These are phyloP conservation scores for Chymomyza amoena DNA, from an alignment of 2,888 invertebrate genomes.

Conservation along the genomic window DNA sequence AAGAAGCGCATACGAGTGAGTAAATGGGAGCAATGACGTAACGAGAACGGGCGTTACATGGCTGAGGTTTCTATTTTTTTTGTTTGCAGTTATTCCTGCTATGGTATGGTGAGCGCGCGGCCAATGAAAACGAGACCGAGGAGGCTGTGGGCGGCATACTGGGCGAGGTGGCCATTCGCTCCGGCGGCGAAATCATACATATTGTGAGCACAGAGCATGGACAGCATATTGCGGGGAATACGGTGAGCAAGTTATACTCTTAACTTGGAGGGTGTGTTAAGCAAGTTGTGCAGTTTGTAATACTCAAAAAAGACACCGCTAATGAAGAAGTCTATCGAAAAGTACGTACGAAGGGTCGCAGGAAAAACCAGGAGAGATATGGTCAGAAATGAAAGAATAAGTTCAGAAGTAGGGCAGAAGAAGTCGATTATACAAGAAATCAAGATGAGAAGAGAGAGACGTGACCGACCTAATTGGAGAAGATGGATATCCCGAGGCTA, in stretches of 20 bases:
- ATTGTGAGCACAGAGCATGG: constrained; percentile 76
- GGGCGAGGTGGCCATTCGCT: constrained; percentile 78
- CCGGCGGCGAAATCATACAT: constrained; percentile 79
- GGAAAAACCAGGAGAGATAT: too few species aligned
- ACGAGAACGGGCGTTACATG: background rate
- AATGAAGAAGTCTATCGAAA: too few species aligned
- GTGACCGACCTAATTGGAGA: too few species aligned
- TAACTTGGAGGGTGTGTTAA: background rate
- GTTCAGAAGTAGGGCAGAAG: too few species aligned
- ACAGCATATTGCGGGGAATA: constrained; percentile 75
- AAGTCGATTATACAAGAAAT: too few species aligned
- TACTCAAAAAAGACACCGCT: too few species aligned
- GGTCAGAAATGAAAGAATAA: too few species aligned
- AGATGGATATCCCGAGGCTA: too few species aligned
- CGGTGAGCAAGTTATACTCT: constrained; percentile 62
- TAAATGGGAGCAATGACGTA: constrained; percentile 8
- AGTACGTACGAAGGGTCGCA: too few species aligned
- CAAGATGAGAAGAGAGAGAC: too few species aligned
- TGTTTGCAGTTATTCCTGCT: constrained; percentile 78
- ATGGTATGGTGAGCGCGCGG: constrained; percentile 79
- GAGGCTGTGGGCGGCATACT: constrained; percentile 78
- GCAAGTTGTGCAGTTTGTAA: background rate
- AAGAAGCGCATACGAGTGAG: constrained; percentile 79
- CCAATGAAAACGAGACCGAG: constrained; percentile 77
- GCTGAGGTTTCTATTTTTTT: background rate